A percentile compares a stretch with the other conserved stretches of the same genome.
These are phyloP conservation scores for Promerops cafer DNA, from an alignment of 2,113 vertebrate genomes.

Conservation along the genomic window DNA sequence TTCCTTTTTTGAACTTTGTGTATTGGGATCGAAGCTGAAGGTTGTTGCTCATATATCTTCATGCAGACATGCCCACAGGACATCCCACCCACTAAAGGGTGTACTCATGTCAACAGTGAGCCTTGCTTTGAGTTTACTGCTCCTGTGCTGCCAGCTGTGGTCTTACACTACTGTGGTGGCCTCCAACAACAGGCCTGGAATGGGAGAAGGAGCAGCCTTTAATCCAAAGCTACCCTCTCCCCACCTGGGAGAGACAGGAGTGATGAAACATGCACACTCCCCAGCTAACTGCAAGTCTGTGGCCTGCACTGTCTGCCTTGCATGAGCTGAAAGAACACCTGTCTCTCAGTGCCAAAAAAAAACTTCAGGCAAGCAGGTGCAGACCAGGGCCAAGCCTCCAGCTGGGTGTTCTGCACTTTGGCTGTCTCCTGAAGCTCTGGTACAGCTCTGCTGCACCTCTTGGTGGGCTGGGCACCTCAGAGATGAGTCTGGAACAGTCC, in stretches of 20 bases:
- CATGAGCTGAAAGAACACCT: not conserved
- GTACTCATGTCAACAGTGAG: too few species aligned
- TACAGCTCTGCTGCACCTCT: not conserved
- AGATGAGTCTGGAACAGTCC: not conserved
- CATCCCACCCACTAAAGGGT: not conserved
- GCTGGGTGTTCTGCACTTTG: not conserved
- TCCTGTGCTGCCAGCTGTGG: not conserved
- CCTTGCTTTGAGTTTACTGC: not conserved
- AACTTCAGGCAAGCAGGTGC: not conserved
- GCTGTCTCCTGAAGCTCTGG: not conserved
- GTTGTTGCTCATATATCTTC: not conserved
- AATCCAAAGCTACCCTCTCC: not conserved
- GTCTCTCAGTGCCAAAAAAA: not conserved
- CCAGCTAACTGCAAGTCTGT: not conserved
- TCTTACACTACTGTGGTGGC: accelerated
- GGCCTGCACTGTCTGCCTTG: not conserved
- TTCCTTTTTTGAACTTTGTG: not conserved
- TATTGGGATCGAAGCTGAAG: not conserved
- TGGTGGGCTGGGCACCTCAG: not conserved
- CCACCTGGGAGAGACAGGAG: not conserved
- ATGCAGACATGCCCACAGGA: not conserved
- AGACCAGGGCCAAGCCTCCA: not conserved
- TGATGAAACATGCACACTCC: accelerated
- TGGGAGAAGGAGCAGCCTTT: not conserved
- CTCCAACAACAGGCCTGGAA: not conserved